Percentiles rank a stretch among this genome's conserved stretches.
Evolutionary conservation across 2,113 vertebrate genomes (phyloP).

Genomic region (Urocynchramus pylzowi): DNA sequence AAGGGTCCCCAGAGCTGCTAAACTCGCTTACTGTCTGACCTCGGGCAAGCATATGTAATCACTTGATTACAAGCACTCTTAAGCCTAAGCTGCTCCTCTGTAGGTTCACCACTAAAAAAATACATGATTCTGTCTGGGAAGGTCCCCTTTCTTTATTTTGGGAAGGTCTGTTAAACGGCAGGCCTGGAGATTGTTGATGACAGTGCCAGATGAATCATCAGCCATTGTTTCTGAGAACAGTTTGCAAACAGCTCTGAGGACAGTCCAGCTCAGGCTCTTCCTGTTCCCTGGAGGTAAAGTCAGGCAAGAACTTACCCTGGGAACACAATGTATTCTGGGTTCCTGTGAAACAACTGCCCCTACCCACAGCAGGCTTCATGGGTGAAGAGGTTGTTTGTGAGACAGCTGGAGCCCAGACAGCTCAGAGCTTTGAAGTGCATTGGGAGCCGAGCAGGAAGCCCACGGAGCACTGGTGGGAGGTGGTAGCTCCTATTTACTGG

Average conservation of each 20-base stretch:
- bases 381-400: constrained; percentile 31
- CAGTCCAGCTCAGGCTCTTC: constrained; percentile 39
- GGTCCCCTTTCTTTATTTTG: background rate
- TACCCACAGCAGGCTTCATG: constrained; percentile 6
- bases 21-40: constrained; percentile 8
- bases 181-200: background rate
- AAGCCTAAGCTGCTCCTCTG: background rate
- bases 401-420: constrained; percentile 19
- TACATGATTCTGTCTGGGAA: background rate
- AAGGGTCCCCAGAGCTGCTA: constrained; percentile 20
- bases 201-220: constrained; percentile 43
- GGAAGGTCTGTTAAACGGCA: background rate
- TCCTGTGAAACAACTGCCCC: constrained; percentile 36
- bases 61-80: background rate
- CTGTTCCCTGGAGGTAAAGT: constrained; percentile 31
- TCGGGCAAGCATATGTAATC: constrained; percentile 30
- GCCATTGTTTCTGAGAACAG: constrained; percentile 46
- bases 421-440: background rate
- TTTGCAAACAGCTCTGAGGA: constrained; percentile 37
- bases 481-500: background rate
- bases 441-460: background rate
- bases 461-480: background rate
- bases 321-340: constrained; percentile 32
- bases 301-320: constrained; percentile 27
- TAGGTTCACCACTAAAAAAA: background rate